Evolutionary conservation across 2,113 vertebrate species (phyloP), one percentile per base, ranked within the genome.

Genomic region (Chrysochloris asiatica): DNA sequence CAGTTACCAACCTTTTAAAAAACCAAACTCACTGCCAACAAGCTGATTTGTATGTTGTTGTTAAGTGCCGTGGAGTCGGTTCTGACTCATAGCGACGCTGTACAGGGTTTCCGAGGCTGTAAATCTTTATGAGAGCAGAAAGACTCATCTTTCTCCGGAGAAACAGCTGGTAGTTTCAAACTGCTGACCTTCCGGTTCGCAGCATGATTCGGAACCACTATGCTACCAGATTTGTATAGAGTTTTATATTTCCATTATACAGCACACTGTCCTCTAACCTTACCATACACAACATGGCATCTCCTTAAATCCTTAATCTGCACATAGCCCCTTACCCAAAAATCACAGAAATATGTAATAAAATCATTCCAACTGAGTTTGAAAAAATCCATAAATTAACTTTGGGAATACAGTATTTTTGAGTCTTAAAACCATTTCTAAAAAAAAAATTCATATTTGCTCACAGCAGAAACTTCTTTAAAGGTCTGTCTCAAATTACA

Each of bases 401-500:
- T 65, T 41, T 80, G 1, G 17, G n/a, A 47, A 38, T n/a, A 82
- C 0, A 65, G 12, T 54, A 79, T 86, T 88, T 45, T 77, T 6
- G 22, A 85, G 36, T 83, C 63, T 76, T 87, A 63, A 84, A 84
- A 43, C 19, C 28, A 45, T 52, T 86, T 78, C 38, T 93, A 84
- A 89, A 38, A 59, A 89, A 89, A 87, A n/a, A 43, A 67, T 69
- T 24, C 63, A 16, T 72, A 28, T 12, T 83, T 16, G 85, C 47
- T 86, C 77, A 85, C 26, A 79, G 77, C 8, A 86, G 54, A 90
- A 50, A 6, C 24, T 4, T 63, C 10, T 43, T 65, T 83, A 28
- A 76, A 13, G 77, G 45, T 10, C 52, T 88, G 6, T 28, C 9
- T 38, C 83, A 92, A 93, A 84, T 86, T 90, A 17, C 80, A 86